Evolutionary conservation across 2,888 invertebrate genomes (phyloP), one percentile per base, ranked within the genome.

Genomic region (Tenthredo livida): DNA sequence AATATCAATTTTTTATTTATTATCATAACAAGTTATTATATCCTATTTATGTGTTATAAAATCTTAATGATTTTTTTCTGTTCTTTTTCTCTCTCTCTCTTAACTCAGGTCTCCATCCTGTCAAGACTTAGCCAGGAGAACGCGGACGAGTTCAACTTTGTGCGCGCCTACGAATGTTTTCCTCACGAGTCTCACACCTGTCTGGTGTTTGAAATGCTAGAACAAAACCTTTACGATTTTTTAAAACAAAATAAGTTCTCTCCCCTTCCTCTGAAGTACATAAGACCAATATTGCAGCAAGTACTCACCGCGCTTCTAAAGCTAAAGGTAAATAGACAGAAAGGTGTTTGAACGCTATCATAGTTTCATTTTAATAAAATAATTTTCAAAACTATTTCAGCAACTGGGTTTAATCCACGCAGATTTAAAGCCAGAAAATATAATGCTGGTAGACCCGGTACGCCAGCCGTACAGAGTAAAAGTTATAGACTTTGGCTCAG

Each of bases 161-260:
- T 99, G 90, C 98, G 99, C 88, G 99, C 99, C 77, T 99, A 98
- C 94, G 99, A 99, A 94, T 99, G 99, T 95, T 99, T 99, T 95
- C 98, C 99, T 95, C 99, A 99, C 94, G 99, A 99, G 94, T 99
- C 98, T 93, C 99, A 99, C 95, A 99, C 99, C 85, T 99, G 99
- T 94, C 96, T 99, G 94, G 99, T 99, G 93, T 99, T 99, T 94
- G 99, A 99, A 95, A 99, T 99, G 99, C 96, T 99, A 91, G 99
- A 99, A 93, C 99, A 99, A 95, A 99, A 99, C 94, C 95, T 99
- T 89, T 99, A 99, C 94, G 99, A 99, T 95, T 99, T 99, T 94
- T 96, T 99, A 89, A 99, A 99, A 94, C 99, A 99, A 94, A 99
- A 99, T 95, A 99, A 99, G 95, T 99, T 99, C 95, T 98, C 98